Percentiles rank a stretch among this genome's conserved stretches.
phyloP scores from a whole-genome alignment of 2,888 invertebrate genomes.

The Axea sp. region DNA sequence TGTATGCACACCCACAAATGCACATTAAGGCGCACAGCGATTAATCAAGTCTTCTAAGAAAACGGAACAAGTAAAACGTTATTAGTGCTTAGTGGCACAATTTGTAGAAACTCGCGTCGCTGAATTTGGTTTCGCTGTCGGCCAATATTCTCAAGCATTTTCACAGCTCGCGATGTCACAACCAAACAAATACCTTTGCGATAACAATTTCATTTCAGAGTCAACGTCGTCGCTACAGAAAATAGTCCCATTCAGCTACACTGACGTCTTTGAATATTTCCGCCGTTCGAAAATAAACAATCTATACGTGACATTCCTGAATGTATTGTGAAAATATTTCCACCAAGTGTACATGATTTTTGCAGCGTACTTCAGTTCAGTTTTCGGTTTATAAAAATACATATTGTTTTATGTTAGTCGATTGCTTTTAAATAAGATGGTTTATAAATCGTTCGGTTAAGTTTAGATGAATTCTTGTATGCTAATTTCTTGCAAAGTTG shows the following conservation, averaged over 20 bases:
- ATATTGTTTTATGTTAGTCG: background rate
- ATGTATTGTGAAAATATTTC: constrained; percentile 22
- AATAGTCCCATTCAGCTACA: constrained; percentile 9
- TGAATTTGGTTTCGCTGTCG: constrained; percentile 20
- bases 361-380: background rate
- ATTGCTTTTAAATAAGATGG: background rate
- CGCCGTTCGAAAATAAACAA: constrained; percentile 27
- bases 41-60: constrained; percentile 77
- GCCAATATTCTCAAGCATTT: constrained; percentile 13
- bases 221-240: constrained; percentile 5
- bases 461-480: background rate
- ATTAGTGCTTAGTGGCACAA: constrained; percentile 74
- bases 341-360: constrained; percentile 4
- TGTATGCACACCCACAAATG: constrained; percentile 1
- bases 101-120: constrained; percentile 66
- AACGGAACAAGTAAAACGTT: constrained; percentile 75
- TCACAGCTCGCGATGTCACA: constrained; percentile 26
- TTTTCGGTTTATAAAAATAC: constrained; percentile 11
- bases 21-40: constrained; percentile 56
- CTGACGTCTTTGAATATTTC: constrained; percentile 46
- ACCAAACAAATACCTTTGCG: constrained; percentile 23
- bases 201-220: constrained; percentile 32
- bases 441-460: background rate
- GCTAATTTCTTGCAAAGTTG: background rate
- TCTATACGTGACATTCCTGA: constrained; percentile 47